A percentile compares a stretch with the other conserved stretches of the same genome.
These are phyloP conservation scores for Venturia canescens DNA, from an alignment of 1,140 invertebrate species.

Conservation along the genomic window DNA sequence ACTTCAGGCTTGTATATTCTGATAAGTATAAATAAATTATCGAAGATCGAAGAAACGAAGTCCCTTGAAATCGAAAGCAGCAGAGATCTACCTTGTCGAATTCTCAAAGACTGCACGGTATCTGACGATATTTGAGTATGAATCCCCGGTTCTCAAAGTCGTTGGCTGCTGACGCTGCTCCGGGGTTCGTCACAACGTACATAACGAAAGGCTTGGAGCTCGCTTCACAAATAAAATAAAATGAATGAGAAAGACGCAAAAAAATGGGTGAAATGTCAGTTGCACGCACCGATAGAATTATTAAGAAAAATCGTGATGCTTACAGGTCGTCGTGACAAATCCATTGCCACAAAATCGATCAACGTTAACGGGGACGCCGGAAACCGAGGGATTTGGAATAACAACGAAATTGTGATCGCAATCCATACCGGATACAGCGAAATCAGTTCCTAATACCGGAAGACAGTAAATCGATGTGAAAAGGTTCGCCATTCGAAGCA, in stretches of 20 bases:
- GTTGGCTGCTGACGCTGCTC: conserved; percentile 70
- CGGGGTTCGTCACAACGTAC: conserved; percentile 82
- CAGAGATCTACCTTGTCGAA: background rate
- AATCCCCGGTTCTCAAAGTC: conserved; percentile 86
- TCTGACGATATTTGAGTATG: conserved; percentile 82
- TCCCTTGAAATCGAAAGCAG: too few species aligned
- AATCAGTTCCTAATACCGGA: conserved; percentile 68
- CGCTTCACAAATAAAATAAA: conserved; percentile 62
- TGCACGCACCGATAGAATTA: conserved; percentile 33
- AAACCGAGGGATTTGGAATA: conserved; percentile 82
- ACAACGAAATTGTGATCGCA: conserved; percentile 86
- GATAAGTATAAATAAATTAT: too few species aligned
- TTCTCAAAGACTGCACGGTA: conserved; percentile 77
- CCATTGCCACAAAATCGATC: conserved; percentile 87
- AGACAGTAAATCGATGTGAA: too few species aligned
- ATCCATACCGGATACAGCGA: conserved; percentile 76
- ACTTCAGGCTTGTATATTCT: too few species aligned
- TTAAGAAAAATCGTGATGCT: conserved; percentile 64
- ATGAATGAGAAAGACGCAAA: conserved; percentile 41
- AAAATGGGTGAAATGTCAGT: background rate
- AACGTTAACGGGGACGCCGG: conserved; percentile 68
- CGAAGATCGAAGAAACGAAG: too few species aligned
- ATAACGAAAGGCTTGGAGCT: conserved; percentile 84
- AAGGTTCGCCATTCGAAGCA: background rate
- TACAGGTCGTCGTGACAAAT: conserved; percentile 82